Base-by-base conservation (phyloP, 2,888 invertebrate genomes). In the Drosophila paranaensis region DNA sequence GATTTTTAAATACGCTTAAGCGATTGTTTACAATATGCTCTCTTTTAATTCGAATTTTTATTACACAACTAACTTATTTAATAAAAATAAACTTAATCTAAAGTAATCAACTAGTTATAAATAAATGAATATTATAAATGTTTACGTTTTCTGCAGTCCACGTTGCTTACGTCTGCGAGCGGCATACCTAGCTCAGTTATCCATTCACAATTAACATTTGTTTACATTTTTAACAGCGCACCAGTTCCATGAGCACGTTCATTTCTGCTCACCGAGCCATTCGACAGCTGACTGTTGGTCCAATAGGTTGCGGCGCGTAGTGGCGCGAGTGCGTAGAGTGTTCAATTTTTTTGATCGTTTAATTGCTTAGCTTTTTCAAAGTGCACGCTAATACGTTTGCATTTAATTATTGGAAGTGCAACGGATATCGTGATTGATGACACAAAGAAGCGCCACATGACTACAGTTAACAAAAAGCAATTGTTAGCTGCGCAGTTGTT, bases 221-320 rank as follows among this genome's bases (percentile, higher is more conserved):
- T 74, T 74, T 74, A 74, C 71, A 27, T 61, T 64, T 64, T 70
- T 46, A 74, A 65, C 43, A 74, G 60, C 16, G 20, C 30, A 39
- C 16, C 33, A 39, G 56, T 74, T 74, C 74, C 60, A 39, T 10
- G 74, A 71, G 54, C 60, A 48, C 14, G 42, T 50, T 53, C 54
- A 30, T 53, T 51, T 37, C 69, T 42, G 54, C 27, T 14, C 35
- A 35, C 13, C 10, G 2, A 35, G 14, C 46, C 68, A 51, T 42
- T 81, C 60, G 74, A 61, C 74, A 82, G 70, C 74, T 74, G 71
- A 56, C 76, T 35, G 50, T 74, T 42, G 30, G 37, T 55, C 43
- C 45, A 61, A 61, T 64, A n/a, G 43, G 77, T 64, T 35, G 35
- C 16, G 33, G 8, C 50, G 45, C 55, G 13, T 30, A 39, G 70